phyloP scores from a whole-genome alignment of 2,888 invertebrate species.

The Lypha dubia region DNA sequence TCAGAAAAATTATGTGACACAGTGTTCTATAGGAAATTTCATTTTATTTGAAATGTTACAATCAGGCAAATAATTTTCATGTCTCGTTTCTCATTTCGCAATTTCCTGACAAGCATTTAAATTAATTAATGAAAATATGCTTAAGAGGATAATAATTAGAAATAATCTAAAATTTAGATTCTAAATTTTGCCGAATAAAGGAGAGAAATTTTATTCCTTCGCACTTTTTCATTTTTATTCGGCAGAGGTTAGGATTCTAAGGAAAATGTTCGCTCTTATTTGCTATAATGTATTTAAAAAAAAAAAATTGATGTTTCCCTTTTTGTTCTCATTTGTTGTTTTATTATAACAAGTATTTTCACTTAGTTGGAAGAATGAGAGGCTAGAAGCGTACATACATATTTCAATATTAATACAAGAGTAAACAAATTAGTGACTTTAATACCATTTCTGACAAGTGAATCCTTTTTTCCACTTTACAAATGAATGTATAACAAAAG shows the following conservation, averaged over 20 bases:
- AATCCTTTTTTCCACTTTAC: too few species aligned
- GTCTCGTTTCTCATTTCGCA: constrained; percentile 5
- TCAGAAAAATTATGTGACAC: too few species aligned
- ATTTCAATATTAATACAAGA: background rate
- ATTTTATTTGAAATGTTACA: constrained; percentile 16
- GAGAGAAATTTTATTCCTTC: background rate
- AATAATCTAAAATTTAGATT: constrained; percentile 7
- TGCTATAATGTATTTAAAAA: too few species aligned
- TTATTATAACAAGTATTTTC: background rate
- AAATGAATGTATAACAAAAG: background rate
- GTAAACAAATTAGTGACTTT: background rate
- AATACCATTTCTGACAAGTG: background rate
- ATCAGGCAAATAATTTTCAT: constrained; percentile 26
- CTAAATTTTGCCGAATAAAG: background rate
- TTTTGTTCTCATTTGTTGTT: background rate
- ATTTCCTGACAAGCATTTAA: constrained; percentile 51
- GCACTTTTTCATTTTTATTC: background rate
- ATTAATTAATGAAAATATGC: constrained; percentile 44
- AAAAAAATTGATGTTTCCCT: background rate
- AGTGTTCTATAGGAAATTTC: background rate
- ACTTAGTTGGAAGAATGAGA: background rate
- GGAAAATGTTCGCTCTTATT: background rate
- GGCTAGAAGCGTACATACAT: too few species aligned
- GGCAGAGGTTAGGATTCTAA: too few species aligned
- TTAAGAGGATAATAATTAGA: constrained; percentile 43